A percentile compares a stretch with the other conserved stretches of the same genome.
Evolutionary conservation across 2,113 vertebrate genomes (phyloP).

Genomic region (Corythoichthys intestinalis): DNA sequence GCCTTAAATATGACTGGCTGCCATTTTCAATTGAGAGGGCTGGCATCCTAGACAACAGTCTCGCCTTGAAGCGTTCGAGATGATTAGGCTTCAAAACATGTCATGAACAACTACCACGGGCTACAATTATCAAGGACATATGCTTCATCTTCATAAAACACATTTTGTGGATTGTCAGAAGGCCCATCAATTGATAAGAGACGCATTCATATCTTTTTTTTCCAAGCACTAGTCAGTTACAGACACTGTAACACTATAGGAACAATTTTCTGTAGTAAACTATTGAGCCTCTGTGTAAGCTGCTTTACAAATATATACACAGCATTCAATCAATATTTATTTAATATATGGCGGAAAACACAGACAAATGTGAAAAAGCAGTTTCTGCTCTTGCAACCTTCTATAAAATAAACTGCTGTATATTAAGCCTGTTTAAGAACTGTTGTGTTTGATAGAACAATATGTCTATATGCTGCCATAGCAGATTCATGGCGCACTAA

Average conservation of each 20-base stretch:
- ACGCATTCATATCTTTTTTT: neutral
- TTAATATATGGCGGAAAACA: no score
- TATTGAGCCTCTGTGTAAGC: no score
- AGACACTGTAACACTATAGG: neutral
- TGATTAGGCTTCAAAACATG: slow-evolving; percentile 10
- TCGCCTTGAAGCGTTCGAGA: slow-evolving; percentile 5
- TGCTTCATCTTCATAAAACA: neutral
- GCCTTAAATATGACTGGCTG: neutral
- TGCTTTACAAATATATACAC: no score
- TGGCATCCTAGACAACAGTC: slow-evolving; percentile 12
- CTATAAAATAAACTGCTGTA: no score
- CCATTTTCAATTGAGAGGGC: slow-evolving; percentile 6
- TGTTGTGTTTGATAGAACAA: no score
- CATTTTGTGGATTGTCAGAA: neutral
- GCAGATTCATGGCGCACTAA: no score
- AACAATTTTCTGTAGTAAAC: no score
- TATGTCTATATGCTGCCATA: no score
- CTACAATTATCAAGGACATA: neutral
- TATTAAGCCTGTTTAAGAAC: no score
- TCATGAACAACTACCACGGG: neutral
- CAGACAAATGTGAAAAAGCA: no score
- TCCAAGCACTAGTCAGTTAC: neutral
- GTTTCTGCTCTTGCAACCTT: no score
- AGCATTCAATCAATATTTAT: no score
- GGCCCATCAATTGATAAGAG: neutral